Conservation (phyloP, 2,888 invertebrate genomes). For the Thecophora atra region DNA sequence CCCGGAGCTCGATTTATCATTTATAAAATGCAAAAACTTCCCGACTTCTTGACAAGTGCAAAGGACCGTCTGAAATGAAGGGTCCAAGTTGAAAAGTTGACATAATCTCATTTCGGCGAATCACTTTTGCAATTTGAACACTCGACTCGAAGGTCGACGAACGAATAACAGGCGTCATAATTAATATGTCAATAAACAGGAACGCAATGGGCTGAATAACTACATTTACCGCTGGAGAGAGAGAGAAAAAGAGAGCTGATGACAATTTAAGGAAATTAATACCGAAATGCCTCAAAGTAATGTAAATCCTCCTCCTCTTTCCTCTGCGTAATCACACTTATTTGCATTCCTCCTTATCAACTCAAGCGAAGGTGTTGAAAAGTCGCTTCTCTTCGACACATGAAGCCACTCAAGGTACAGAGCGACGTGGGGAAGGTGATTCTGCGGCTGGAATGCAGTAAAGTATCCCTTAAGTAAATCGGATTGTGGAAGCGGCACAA, state of each 20-base stretch:
- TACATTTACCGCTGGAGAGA: too few species aligned
- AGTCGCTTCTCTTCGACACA: not conserved
- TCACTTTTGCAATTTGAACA: not conserved
- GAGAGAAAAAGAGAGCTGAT: too few species aligned
- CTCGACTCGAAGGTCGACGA: not conserved
- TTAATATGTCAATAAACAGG: too few species aligned
- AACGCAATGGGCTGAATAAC: too few species aligned
- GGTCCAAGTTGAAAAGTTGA: conserved; percentile 7
- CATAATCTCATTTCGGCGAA: conserved; percentile 5
- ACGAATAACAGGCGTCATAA: too few species aligned
- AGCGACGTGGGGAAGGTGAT: not conserved
- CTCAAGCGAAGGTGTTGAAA: not conserved
- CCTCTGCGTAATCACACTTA: not conserved
- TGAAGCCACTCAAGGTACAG: not conserved
- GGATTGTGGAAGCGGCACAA: not conserved
- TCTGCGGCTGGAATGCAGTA: not conserved
- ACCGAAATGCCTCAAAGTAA: too few species aligned
- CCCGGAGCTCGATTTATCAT: conserved; percentile 55
- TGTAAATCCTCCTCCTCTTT: not conserved
- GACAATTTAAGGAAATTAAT: too few species aligned
- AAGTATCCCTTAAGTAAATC: not conserved
- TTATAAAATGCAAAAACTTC: conserved; percentile 39
- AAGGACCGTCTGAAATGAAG: conserved; percentile 1
- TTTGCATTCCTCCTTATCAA: not conserved
- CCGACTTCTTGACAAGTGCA: not conserved